Evolutionary conservation across 2,113 vertebrate species (phyloP), one percentile per base, ranked within the genome.

Genomic region (Otolemur garnettii): DNA sequence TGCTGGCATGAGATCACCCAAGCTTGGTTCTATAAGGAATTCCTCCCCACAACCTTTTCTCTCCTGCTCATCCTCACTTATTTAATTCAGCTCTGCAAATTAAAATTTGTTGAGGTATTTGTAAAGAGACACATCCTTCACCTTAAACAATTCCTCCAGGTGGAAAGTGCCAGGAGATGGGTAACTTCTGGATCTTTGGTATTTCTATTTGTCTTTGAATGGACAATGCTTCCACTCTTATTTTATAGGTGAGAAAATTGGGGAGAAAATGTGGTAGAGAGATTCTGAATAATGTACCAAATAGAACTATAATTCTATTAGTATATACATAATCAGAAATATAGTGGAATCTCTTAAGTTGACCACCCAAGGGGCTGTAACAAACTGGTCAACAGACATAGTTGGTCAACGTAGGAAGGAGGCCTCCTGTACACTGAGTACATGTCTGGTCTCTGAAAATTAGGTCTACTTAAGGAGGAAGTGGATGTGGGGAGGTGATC

Each of bases 21-120:
- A 24, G 22, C 50, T 28, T 15, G 18, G 0, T 57, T 89, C 19
- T 83, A 86, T n/a, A 91, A 55, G 30, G 24, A 71, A 87, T 80
- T 91, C 93, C 75, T 33, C n/a, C 42, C 93, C 53, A 72, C 45
- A 78, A 28, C 1, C 35, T 68, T 86, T 93, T 53, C 66, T 69
- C 38, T 75, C 35, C 9, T 55, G 12, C 21, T 94, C 22, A 83
- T 77, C 55, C 28, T 83, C 4, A 79, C 15, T 84, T 75, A 91
- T 45, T 71, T 84, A 75, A 93, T 81, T 91, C 35, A 91, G 21
- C 30, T 87, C 91, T 81, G 9, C 4, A 26, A 84, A 96, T 92
- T 78, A 77, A 96, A 95, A 75, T 71, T 33, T 60, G 19, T 21
- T 50, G 4, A 42, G 45, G 3, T 55, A 55, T 78, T 82, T 96